Evolutionary conservation across 2,797 vertebrate genomes (phyloP).

Genomic region (Sebastes matsubarae): DNA sequence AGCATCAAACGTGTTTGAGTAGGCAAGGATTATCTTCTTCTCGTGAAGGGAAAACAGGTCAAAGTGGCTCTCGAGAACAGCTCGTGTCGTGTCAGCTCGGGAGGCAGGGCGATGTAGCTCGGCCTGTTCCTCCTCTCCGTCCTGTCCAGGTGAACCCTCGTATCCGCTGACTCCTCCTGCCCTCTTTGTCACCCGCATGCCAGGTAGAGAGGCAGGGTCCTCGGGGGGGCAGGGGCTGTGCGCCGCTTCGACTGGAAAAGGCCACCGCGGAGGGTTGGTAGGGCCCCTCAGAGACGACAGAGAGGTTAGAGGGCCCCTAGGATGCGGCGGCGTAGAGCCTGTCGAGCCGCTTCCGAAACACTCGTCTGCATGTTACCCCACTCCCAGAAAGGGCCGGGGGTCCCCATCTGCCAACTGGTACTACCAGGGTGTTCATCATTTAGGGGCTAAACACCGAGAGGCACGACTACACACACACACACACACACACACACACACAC

Average conservation of each 20-base stretch:
- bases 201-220: slow-evolving; percentile 71
- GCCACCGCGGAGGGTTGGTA: slow-evolving; percentile 53
- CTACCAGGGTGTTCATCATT: slow-evolving; percentile 75
- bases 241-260: slow-evolving; percentile 50
- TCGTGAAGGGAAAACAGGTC: slow-evolving; percentile 70
- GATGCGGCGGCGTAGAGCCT: slow-evolving; percentile 54
- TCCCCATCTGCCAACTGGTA: slow-evolving; percentile 80
- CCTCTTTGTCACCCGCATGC: slow-evolving; percentile 75
- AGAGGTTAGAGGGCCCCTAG: slow-evolving; percentile 71
- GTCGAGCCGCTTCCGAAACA: slow-evolving; percentile 68
- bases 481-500: slow-evolving; percentile 48
- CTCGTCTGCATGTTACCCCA: slow-evolving; percentile 67
- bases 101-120: slow-evolving; percentile 60
- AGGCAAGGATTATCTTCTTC: slow-evolving; percentile 61
- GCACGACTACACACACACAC: slow-evolving; percentile 49
- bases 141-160: slow-evolving; percentile 67
- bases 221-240: slow-evolving; percentile 60
- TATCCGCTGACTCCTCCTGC: slow-evolving; percentile 65
- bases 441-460: slow-evolving; percentile 67
- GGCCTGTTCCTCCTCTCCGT: slow-evolving; percentile 63
- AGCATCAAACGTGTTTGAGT: slow-evolving; percentile 54
- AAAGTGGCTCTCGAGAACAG: slow-evolving; percentile 70
- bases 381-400: slow-evolving; percentile 65
- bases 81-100: slow-evolving; percentile 69
- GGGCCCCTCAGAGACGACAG: slow-evolving; percentile 77